phyloP scores from a whole-genome alignment of 2,797 vertebrate genomes.

The Loris lydekkerianus region DNA sequence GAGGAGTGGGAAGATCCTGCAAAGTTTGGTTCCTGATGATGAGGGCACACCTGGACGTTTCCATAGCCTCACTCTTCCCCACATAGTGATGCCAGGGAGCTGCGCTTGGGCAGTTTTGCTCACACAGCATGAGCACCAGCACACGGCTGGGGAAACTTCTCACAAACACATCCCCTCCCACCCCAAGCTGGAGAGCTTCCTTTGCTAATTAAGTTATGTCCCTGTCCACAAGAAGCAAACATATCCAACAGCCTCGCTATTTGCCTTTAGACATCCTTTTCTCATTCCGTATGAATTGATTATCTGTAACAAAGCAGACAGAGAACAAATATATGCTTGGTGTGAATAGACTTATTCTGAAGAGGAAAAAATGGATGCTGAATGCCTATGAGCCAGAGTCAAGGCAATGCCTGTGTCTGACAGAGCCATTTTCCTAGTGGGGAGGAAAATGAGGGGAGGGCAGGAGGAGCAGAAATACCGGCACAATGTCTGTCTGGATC shows the following conservation, averaged over 20 bases:
- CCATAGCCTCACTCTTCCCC: too few relatives aligned
- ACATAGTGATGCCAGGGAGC: background rate
- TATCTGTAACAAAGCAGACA: conserved; percentile 36
- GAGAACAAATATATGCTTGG: conserved; percentile 43
- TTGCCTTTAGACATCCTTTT: conserved; percentile 51
- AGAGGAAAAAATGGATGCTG: background rate
- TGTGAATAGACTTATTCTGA: conserved; percentile 69
- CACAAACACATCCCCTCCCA: background rate
- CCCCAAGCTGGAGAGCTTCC: background rate
- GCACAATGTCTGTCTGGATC: background rate
- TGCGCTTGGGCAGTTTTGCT: background rate
- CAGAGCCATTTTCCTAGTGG: conserved; percentile 45
- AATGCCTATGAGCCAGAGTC: conserved; percentile 40
- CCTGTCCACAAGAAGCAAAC: conserved; percentile 59
- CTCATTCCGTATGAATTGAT: conserved; percentile 38
- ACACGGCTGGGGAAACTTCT: background rate
- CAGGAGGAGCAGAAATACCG: background rate
- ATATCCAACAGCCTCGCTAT: background rate
- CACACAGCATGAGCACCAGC: background rate
- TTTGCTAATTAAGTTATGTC: conserved; percentile 59
- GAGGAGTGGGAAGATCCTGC: background rate
- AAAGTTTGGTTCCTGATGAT: background rate
- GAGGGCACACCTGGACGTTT: background rate
- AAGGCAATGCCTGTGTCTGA: conserved; percentile 35
- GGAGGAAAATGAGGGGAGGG: background rate